Evolutionary conservation across 1,140 invertebrate genomes (phyloP).

Genomic region (Atta colombica): DNA sequence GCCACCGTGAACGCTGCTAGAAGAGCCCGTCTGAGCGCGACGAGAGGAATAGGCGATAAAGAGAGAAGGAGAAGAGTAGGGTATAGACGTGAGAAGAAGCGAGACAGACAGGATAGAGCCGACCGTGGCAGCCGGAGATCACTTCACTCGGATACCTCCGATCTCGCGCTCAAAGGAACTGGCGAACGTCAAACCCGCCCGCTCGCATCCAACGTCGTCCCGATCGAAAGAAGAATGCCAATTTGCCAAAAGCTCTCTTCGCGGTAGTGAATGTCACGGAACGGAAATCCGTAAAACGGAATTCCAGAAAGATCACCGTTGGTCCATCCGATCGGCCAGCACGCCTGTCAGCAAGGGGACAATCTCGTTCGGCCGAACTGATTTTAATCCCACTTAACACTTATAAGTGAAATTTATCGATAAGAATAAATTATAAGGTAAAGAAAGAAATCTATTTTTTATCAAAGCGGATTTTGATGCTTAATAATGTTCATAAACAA

Average conservation of each 20-base stretch:
- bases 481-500: no score
- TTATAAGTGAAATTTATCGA: no score
- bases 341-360: constrained; percentile 40
- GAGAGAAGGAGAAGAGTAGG: constrained; percentile 29
- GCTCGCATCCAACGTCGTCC: constrained; percentile 67
- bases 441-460: no score
- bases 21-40: constrained; percentile 67
- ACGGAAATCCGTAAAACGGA: constrained; percentile 73
- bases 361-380: constrained; percentile 46
- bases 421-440: no score
- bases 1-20: constrained; percentile 77
- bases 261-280: constrained; percentile 70
- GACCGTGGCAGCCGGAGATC: constrained; percentile 81
- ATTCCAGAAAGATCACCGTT: constrained; percentile 70
- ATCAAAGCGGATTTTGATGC: no score
- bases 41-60: constrained; percentile 55
- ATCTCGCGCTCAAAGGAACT: constrained; percentile 80
- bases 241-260: constrained; percentile 80
- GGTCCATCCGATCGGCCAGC: constrained; percentile 33
- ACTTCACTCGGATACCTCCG: constrained; percentile 79
- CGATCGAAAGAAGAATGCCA: constrained; percentile 83
- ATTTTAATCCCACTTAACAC: constrained; percentile 57
- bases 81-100: constrained; percentile 9
- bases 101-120: constrained; percentile 64
- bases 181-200: constrained; percentile 78